Conservation (phyloP, 2,113 vertebrate genomes). For the Lamprotornis superbus region DNA sequence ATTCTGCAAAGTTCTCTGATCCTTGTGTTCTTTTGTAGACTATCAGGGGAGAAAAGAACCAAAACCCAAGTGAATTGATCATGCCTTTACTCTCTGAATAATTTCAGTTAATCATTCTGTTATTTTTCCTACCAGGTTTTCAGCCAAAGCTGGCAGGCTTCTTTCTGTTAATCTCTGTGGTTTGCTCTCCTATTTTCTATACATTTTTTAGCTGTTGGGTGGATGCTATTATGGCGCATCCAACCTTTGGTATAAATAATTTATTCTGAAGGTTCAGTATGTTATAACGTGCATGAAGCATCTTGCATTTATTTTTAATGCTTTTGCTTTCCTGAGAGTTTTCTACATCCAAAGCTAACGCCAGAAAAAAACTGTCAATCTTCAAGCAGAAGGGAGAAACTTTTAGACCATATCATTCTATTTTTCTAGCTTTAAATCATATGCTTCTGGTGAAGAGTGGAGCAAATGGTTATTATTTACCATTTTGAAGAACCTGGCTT, state of each 20-base stretch:
- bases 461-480: background rate
- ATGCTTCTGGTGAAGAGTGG: background rate
- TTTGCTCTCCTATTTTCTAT: background rate
- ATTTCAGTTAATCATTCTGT: background rate
- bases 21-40: background rate
- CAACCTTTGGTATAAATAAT: constrained; percentile 51
- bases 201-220: constrained; percentile 12
- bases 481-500: background rate
- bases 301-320: constrained; percentile 62
- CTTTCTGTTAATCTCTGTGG: constrained; percentile 9
- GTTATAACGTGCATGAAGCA: constrained; percentile 5
- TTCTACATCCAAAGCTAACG: constrained; percentile 23
- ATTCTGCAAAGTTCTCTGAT: background rate
- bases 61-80: background rate
- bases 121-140: background rate
- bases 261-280: constrained; percentile 46
- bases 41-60: background rate
- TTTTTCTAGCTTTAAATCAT: constrained; percentile 17
- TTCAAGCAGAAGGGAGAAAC: constrained; percentile 5
- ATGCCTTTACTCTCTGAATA: background rate
- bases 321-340: constrained; percentile 33
- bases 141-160: background rate
- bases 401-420: constrained; percentile 17
- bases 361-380: background rate
- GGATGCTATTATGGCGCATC: constrained; percentile 28